Base-by-base conservation (phyloP, 2,113 vertebrate species). In the Phoxinus phoxinus region DNA sequence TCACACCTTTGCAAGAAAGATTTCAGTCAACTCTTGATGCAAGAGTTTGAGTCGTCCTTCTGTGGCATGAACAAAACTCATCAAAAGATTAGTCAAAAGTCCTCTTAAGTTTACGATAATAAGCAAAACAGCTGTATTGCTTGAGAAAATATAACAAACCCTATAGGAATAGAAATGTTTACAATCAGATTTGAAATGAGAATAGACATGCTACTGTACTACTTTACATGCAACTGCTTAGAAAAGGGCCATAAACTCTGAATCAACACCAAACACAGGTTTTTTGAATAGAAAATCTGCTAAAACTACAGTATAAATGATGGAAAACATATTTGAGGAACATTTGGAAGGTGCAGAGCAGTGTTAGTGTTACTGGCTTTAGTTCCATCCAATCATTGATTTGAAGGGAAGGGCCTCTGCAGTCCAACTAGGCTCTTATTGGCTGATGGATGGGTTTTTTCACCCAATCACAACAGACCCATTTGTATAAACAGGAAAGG, bases 401-500 rank as follows among this genome's bases (percentile, higher is more conserved):
- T 65, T 46, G 25, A 67, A 30, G 25, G 48, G 46, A 67, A 25
- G 44, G 80, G 61, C 56, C 71, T 65, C n/a, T 37, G 58, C 56
- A 77, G 51, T 48, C 44, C 35, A 27, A 21, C 6, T 7, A 12
- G 27, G 51, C 78, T 73, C 48, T 41, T 23, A 81, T 56, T 61
- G 65, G 75, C 27, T 6, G 0, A 15, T 37, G 1, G 58, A 32
- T 9, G 19, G 19, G 17, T 51, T 11, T 1, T 9, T 61, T 5
- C 21, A 71, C 2, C 59, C 21, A 23, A 71, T 90, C 83, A 88
- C 67, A 84, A 88, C 7, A 98, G 93, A 13, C 93, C 93, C 32
- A 96, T 72, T 75, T 90, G 93, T 59, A 85, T 91, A 92, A 98
- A 97, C 72, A 98, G 44, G 41, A 92, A 92, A 32, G 98, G 98